Evolutionary conservation across 64 coral and sea anemone genomes (phyloP), one percentile per base, ranked within the genome.

Genomic region (Acropora tenuis): DNA sequence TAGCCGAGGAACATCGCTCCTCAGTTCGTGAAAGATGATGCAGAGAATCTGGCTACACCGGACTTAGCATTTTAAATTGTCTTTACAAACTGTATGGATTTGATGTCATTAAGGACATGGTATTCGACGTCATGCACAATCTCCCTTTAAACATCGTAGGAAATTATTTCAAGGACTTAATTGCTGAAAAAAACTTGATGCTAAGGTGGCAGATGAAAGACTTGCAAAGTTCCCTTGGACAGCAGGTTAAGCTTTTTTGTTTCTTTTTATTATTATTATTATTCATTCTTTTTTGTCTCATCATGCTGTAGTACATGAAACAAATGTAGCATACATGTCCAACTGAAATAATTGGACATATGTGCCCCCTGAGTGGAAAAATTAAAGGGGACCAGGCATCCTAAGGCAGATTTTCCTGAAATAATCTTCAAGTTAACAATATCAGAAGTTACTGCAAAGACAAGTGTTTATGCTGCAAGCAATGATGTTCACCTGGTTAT

Each of bases 71-170:
- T 2, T 43, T 89, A 6, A 13, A 89, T 61, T 18, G 88, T n/a
- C 76, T 79, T 3, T 6, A 89, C 40, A 89, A 72, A 41, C 16
- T 89, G 13, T 89, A 80, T 69, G 59, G 76, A 12, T 80, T 89
- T 89, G 77, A 89, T 50, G 40, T 80, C 16, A 44, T 89, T 3
- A 63, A 74, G 50, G 88, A 89, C 47, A 10, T 49, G 2, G 88
- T 89, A 0, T 68, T 48, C 69, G 74, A 89, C 42, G 50, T 67
- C 7, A 89, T 89, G 87, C 87, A 89, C 50, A 89, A 89, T 44
- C 6, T 89, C 44, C 76, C 88, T 48, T 42, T 50, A 42, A 89
- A 89, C 78, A 50, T 89, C 30, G 60, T 69, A n/a, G 57, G 9
- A 18, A 89, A 40, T n/a, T 17, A 17, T 17, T 20, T 69, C 7